Conservation (phyloP, 1,140 invertebrate genomes). For the Aethina tumida region DNA sequence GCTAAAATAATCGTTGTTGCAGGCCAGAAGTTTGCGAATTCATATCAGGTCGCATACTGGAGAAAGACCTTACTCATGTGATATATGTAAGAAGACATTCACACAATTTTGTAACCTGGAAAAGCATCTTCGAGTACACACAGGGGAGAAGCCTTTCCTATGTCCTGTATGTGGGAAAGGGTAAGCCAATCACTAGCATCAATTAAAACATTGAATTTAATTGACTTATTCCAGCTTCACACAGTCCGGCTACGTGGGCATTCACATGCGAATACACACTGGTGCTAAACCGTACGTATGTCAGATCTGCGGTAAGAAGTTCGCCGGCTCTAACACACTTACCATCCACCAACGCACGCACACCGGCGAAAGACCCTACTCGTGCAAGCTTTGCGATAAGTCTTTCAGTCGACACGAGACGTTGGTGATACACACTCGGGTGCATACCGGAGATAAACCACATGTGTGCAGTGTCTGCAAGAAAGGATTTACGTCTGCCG, state of each 20-base stretch:
- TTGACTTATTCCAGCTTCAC: slow-evolving; percentile 28
- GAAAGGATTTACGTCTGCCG: slow-evolving; percentile 33
- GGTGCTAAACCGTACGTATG: slow-evolving; percentile 37
- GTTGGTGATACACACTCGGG: slow-evolving; percentile 35
- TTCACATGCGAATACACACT: slow-evolving; percentile 44
- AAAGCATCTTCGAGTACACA: slow-evolving; percentile 39
- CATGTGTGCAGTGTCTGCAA: slow-evolving; percentile 36
- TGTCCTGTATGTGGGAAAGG: slow-evolving; percentile 48
- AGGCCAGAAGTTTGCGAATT: slow-evolving; percentile 34
- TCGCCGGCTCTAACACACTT: slow-evolving; percentile 39
- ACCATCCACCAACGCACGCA: slow-evolving; percentile 48
- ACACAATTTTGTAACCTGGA: slow-evolving; percentile 44
- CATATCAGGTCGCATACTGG: slow-evolving; percentile 35
- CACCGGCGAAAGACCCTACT: slow-evolving; percentile 51
- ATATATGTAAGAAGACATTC: slow-evolving; percentile 64
- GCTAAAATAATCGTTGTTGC: slow-evolving; percentile 10
- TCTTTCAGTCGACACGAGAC: slow-evolving; percentile 38
- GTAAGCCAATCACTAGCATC: slow-evolving; percentile 14
- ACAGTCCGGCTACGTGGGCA: slow-evolving; percentile 38
- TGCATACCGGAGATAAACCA: slow-evolving; percentile 38
- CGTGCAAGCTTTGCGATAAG: slow-evolving; percentile 49
- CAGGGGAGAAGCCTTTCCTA: slow-evolving; percentile 38
- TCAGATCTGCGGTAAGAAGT: slow-evolving; percentile 37
- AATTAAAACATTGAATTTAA: slow-evolving; percentile 1
- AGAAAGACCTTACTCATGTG: slow-evolving; percentile 53